Percentiles rank a stretch among this genome's conserved stretches.
Conservation (phyloP, 53 echinoderm and acorn worm species). For the Echinometra lucunter region DNA sequence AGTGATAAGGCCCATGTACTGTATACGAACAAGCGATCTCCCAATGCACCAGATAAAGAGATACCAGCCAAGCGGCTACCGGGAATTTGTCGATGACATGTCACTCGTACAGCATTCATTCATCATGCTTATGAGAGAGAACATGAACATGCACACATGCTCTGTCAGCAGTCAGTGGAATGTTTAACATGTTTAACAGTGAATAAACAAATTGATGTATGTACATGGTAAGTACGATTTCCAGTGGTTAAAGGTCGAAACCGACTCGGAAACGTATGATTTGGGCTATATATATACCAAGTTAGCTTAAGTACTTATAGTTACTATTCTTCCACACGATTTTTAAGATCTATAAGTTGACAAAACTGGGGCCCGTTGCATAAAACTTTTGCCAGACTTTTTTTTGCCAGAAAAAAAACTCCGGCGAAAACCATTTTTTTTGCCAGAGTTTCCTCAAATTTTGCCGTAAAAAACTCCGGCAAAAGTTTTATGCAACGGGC, state of each 20-base stretch:
- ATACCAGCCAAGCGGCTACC: too few species aligned
- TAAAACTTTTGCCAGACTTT: neutral
- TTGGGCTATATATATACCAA: neutral
- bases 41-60: too few species aligned
- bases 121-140: slow-evolving; percentile 13
- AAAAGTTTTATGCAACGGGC: too few species aligned
- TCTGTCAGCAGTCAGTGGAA: neutral
- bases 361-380: neutral
- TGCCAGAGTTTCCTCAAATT: too few species aligned
- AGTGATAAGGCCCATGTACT: too few species aligned
- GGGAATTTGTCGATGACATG: neutral
- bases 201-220: slow-evolving; percentile 29
- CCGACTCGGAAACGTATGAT: too few species aligned
- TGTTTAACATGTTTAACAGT: neutral
- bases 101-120: slow-evolving; percentile 19
- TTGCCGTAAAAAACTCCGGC: too few species aligned
- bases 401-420: too few species aligned
- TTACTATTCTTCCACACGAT: neutral
- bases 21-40: too few species aligned
- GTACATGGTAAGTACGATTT: neutral
- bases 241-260: slow-evolving; percentile 26
- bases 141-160: neutral
- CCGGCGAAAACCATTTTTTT: too few species aligned
- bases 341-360: neutral
- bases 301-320: neutral